phyloP scores from a whole-genome alignment of 2,113 vertebrate species.

The Aplodontia rufa region DNA sequence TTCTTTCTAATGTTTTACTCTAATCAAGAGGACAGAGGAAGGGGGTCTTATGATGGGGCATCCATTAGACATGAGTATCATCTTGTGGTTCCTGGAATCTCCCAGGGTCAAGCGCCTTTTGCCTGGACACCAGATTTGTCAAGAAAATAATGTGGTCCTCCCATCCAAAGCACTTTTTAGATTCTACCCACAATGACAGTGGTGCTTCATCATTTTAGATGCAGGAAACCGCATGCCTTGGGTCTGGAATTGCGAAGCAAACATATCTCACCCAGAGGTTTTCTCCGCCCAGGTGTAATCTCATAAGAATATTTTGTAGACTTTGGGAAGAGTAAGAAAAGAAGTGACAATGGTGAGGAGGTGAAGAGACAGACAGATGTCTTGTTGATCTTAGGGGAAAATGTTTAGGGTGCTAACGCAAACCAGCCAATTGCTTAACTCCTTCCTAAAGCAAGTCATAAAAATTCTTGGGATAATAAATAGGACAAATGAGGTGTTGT shows the following conservation, averaged over 20 bases:
- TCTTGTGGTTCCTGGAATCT: conserved; percentile 60
- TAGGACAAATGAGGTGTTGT: background rate
- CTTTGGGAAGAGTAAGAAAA: background rate
- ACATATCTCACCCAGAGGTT: background rate
- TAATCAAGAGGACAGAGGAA: conserved; percentile 44
- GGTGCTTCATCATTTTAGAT: conserved; percentile 59
- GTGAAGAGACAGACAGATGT: background rate
- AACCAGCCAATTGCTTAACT: background rate
- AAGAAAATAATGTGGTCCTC: conserved; percentile 51
- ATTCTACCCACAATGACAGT: background rate
- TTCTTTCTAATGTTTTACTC: conserved; percentile 60
- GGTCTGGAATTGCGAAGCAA: conserved; percentile 29
- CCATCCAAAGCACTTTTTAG: conserved; percentile 17
- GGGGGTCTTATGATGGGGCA: conserved; percentile 23
- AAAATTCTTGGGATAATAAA: background rate
- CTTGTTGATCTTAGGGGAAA: background rate
- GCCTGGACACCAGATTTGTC: conserved; percentile 54
- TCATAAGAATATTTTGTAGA: background rate
- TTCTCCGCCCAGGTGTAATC: background rate
- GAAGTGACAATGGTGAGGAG: background rate
- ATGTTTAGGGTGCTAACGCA: background rate
- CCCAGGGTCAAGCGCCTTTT: conserved; percentile 62
- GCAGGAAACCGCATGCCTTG: conserved; percentile 43
- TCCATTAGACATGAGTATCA: conserved; percentile 54
- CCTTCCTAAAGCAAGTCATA: background rate